Conservation (phyloP, 2,113 vertebrate genomes). For the Harpagus bidentatus region DNA sequence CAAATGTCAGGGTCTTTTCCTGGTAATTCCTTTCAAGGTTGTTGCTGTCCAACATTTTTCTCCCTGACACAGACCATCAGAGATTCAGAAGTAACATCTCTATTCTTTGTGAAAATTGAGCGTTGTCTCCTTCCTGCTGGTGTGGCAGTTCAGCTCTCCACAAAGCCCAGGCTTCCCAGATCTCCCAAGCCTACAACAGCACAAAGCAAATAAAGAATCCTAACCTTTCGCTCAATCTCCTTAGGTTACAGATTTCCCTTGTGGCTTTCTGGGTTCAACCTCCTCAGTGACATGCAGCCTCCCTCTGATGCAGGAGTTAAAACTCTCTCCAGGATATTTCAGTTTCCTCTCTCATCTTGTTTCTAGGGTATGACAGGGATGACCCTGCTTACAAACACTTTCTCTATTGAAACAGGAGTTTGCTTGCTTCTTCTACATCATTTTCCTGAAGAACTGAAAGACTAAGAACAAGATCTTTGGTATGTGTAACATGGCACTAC, state of each 20-base stretch:
- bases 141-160: not conserved
- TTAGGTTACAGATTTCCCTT: not conserved
- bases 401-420: not conserved
- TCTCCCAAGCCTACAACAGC: not conserved
- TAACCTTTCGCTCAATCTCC: not conserved
- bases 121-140: fast-evolving
- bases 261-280: not conserved
- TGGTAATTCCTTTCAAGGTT: not conserved
- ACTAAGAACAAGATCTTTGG: not conserved
- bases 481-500: not conserved
- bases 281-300: not conserved
- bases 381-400: not conserved
- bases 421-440: not conserved
- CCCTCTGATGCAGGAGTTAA: not conserved
- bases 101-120: not conserved
- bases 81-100: not conserved
- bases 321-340: not conserved
- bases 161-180: not conserved
- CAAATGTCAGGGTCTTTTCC: not conserved
- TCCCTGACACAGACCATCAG: not conserved
- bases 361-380: not conserved
- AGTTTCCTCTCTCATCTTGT: not conserved
- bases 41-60: not conserved
- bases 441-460: constrained; percentile 9
- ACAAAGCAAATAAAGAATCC: not conserved